phyloP scores from a whole-genome alignment of 2,888 invertebrate species.

The Netelia virgata region DNA sequence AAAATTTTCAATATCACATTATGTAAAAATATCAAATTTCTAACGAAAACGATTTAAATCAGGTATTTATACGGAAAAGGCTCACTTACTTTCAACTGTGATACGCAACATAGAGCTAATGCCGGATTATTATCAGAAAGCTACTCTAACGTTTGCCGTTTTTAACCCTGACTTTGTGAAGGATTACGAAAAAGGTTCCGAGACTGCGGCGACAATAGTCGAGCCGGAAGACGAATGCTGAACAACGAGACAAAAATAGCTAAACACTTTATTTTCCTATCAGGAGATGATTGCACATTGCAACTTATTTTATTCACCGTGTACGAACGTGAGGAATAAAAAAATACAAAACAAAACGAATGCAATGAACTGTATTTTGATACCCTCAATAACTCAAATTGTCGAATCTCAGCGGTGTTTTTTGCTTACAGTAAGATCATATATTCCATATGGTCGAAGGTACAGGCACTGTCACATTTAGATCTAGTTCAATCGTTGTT shows the following conservation, averaged over 20 bases:
- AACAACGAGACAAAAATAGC: constrained; percentile 5
- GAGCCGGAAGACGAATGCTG: constrained; percentile 55
- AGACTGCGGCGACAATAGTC: not conserved
- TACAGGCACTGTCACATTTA: constrained; percentile 65
- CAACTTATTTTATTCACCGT: constrained; percentile 26
- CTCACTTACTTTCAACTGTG: constrained; percentile 94
- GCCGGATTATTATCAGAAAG: constrained; percentile 93
- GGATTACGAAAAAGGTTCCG: constrained; percentile 23
- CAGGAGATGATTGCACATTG: constrained; percentile 20
- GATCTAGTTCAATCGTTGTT: constrained; percentile 33
- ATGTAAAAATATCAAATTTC: not conserved
- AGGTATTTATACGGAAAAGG: constrained; percentile 93
- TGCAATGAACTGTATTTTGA: constrained; percentile 3
- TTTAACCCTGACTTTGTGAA: constrained; percentile 85
- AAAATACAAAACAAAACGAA: not conserved
- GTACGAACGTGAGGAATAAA: constrained; percentile 23
- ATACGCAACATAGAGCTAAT: constrained; percentile 95
- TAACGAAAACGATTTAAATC: constrained; percentile 68
- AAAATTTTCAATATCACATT: constrained; percentile 21
- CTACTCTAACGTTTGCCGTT: constrained; percentile 92
- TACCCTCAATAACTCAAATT: not conserved
- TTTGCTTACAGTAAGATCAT: constrained; percentile 21
- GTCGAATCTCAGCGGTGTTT: not conserved
- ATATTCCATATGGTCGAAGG: constrained; percentile 56
- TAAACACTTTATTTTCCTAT: constrained; percentile 47